Conservation (phyloP, 35 echinoderm and acorn worm genomes). For the Anneissia japonica region DNA sequence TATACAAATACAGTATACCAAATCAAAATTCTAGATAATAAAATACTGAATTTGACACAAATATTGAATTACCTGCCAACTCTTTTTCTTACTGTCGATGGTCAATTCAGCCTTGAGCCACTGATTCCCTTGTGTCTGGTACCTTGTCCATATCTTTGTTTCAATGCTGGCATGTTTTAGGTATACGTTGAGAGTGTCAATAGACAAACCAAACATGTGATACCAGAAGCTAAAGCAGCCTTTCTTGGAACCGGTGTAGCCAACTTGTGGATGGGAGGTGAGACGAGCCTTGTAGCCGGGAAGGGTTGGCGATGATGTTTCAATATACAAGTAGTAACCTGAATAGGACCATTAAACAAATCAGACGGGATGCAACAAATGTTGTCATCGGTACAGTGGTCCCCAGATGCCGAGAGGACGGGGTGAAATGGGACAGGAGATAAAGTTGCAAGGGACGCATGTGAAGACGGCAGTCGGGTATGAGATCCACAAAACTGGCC, state of each 20-base stretch:
- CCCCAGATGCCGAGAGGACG: too few species aligned
- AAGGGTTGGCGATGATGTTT: conserved; percentile 42
- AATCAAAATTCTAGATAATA: too few species aligned
- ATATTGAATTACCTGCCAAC: neutral
- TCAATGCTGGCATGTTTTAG: neutral
- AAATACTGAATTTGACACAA: too few species aligned
- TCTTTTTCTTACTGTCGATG: neutral
- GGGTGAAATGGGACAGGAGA: too few species aligned
- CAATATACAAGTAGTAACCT: conserved; percentile 72
- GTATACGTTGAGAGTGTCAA: neutral
- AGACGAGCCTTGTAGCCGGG: conserved; percentile 51
- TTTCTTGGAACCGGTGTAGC: neutral
- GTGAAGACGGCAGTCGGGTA: too few species aligned
- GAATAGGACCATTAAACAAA: too few species aligned
- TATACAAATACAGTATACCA: too few species aligned
- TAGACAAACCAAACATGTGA: neutral
- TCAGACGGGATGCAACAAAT: too few species aligned
- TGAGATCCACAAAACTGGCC: too few species aligned
- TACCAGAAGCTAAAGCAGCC: conserved; percentile 17
- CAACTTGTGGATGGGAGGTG: neutral
- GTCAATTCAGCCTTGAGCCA: neutral
- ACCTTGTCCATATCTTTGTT: neutral
- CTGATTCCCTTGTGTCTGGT: conserved; percentile 4
- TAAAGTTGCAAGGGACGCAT: too few species aligned
- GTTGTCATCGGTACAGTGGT: too few species aligned